A percentile compares a stretch with the other conserved stretches of the same genome.
phyloP scores from a whole-genome alignment of 1,140 invertebrate genomes.

The Potamilus streckersoni region DNA sequence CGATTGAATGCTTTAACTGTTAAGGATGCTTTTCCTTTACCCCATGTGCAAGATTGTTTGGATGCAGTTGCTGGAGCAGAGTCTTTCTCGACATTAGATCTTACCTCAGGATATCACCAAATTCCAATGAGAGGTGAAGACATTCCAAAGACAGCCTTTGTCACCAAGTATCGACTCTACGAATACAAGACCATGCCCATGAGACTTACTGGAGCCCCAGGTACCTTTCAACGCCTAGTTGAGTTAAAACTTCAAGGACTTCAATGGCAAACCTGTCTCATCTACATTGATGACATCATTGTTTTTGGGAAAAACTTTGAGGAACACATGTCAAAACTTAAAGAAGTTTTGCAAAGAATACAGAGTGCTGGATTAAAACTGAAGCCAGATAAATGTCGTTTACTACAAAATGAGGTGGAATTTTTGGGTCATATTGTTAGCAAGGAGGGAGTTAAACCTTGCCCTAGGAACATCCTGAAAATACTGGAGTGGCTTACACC shows the following conservation, averaged over 20 bases:
- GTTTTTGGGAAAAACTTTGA: no score
- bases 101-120: conserved; percentile 15
- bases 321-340: no score
- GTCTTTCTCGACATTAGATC: conserved; percentile 22
- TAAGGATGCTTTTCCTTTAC: conserved; percentile 14
- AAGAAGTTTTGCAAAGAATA: conserved; percentile 6
- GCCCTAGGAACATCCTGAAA: no score
- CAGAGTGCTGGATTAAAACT: no score
- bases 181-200: conserved; percentile 10
- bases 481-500: no score
- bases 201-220: conserved; percentile 6
- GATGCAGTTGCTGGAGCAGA: conserved; percentile 1
- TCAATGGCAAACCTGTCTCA: no score
- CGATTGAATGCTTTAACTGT: conserved; percentile 15
- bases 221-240: conserved; percentile 7
- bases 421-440: no score
- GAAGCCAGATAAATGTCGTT: no score
- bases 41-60: not conserved
- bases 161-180: conserved; percentile 11
- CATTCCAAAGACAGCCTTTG: conserved; percentile 3
- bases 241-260: no score
- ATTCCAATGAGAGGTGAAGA: conserved; percentile 10
- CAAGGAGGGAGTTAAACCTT: no score
- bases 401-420: no score
- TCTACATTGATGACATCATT: no score